Base-by-base conservation (phyloP, 1,140 invertebrate species). In the Meloidogyne exigua region DNA sequence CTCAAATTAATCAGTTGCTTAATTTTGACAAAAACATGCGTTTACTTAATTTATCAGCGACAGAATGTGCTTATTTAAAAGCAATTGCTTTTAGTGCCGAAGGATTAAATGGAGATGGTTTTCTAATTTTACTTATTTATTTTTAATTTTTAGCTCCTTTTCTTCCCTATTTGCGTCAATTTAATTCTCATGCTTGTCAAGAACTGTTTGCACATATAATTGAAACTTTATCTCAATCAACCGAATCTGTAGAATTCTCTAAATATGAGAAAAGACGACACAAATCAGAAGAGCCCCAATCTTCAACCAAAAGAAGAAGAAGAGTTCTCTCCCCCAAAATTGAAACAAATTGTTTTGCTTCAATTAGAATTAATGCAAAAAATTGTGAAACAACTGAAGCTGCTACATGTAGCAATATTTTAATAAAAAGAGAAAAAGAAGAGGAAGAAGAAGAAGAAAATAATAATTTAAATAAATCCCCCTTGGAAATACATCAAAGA, bases 31-130 rank as follows among this genome's bases (percentile, higher is more conserved):
- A 80, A 90, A 90, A 70, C 91, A 94, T 89, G 91, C 92, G 76
- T 90, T 91, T 81, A 87, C 94, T 79, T 90, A 93, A 86, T 90
- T 94, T 68, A 91, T 93, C 87, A 91, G 92, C 71, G 89, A 92
- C 83, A 73, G 95, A 97, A 88, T 94, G 92, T 88, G 94, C 94
- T 2, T 94, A 94, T 88, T 90, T 96, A n/a, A 92, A 95, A 85
- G 92, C 93, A 7, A 91, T 96, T 57, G 92, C 92, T 12, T 91
- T 96, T 72, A 83, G 80, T 42, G 65, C 82, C 13, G 63, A 77
- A n/a, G 76, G 79, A 42, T 39, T 79, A 26, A 78, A 65, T 44
- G 78, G n/a, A 26, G 23, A 32, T 70, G 26, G 26, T 44, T 4
- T 70, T 26, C 2, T 70, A 12, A 36, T 2, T 4, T 32, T 32